Base-by-base conservation (phyloP, 2,888 invertebrate species). In the Neria commutata region DNA sequence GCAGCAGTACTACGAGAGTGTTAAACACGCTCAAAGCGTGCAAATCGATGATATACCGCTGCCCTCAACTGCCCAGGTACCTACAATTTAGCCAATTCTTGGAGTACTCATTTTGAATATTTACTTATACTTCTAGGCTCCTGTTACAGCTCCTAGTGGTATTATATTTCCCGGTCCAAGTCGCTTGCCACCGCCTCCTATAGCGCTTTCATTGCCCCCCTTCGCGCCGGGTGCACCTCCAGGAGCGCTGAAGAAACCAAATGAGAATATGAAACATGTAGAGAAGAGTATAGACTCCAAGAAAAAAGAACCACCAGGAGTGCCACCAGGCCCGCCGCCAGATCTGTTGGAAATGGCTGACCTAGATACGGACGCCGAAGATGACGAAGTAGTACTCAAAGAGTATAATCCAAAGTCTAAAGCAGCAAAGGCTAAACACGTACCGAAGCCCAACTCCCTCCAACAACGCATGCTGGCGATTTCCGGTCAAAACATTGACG, bases 41-140 rank as follows among this genome's bases (percentile, higher is more conserved):
- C 91, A 94, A 83, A 88, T 98, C 2, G 96, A 97, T 81, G 96
- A 97, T 82, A 98, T 98, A 80, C 97, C 97, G 2, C 81, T 98
- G 58, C 97, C 97, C 53, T 58, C 62, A 24, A 58, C 60, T 19
- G 61, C 54, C 8, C 64, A 66, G 46, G 55, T 54, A 23, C n/a
- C 34, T 19, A 25, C 14, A 48, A 14, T 16, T 14, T 16, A 10
- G 0, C 16, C 16, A 49, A 10, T 25, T 49, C 4, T 29, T 1
- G 24, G 11, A 23, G 14, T 26, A 24, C 5, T 26, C 17, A 16
- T 49, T 49, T 11, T 17, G 11, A n/a, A 14, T 23, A 47, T 47
- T 50, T 33, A 5, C 17, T 50, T n/a, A 14, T 37, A 37, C 8
- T 37, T 29, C 5, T 29, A 21, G 14, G n/a, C 25, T 48, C n/a